These are phyloP conservation scores for Frankliniella fusca DNA, from an alignment of 2,888 invertebrate genomes.

Conservation along the genomic window DNA sequence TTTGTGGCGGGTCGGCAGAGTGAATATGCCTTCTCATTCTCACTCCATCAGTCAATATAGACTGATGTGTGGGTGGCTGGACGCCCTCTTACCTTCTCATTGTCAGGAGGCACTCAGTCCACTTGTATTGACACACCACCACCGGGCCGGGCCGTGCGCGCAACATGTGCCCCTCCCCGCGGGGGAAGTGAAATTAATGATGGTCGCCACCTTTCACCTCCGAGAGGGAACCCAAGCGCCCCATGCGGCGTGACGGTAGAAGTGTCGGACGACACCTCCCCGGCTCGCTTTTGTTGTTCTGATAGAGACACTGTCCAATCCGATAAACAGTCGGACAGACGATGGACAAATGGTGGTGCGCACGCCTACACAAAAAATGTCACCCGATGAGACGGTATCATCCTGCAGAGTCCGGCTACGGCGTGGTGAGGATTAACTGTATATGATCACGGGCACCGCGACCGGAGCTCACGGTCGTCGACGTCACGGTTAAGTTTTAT, in stretches of 20 bases:
- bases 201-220: neutral
- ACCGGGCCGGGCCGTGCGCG: neutral
- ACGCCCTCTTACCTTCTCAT: neutral
- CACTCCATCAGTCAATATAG: constrained; percentile 21
- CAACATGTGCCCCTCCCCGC: neutral
- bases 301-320: neutral
- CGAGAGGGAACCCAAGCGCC: neutral
- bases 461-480: no score
- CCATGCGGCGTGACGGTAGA: no score
- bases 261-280: neutral
- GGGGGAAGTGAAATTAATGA: neutral
- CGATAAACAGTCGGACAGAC: neutral
- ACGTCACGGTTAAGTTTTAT: no score
- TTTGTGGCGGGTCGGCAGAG: neutral
- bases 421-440: no score
- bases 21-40: constrained; percentile 7
- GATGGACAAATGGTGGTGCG: neutral
- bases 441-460: no score
- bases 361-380: no score
- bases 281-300: neutral
- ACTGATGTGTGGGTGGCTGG: constrained; percentile 14
- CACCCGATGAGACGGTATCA: no score
- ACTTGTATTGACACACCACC: neutral
- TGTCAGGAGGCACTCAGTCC: neutral
- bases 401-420: no score